Conservation (phyloP, 2,797 vertebrate genomes). For the Pelochelys cantorii region DNA sequence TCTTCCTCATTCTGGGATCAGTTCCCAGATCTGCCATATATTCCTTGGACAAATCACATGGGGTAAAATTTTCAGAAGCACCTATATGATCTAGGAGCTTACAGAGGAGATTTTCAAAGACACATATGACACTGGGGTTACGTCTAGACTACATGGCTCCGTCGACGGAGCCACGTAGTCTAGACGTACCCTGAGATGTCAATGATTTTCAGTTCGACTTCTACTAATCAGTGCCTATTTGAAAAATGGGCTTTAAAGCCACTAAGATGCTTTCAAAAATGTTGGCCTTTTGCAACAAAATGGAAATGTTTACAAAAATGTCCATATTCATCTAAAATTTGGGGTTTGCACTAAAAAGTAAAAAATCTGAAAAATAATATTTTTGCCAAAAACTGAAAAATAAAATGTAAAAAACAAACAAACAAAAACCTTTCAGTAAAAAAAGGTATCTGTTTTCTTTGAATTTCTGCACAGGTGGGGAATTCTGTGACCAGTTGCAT, state of each 20-base stretch:
- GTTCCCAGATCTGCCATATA: rapidly evolving
- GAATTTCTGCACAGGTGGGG: rapidly evolving
- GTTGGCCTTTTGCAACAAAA: not conserved
- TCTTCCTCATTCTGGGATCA: rapidly evolving
- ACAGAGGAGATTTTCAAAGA: not conserved
- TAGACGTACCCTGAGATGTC: too few relatives aligned
- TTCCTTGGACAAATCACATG: not conserved
- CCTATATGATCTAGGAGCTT: rapidly evolving
- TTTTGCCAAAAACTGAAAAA: not conserved
- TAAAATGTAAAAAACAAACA: not conserved
- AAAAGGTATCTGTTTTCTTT: not conserved
- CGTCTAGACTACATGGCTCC: too few relatives aligned
- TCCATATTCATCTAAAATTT: not conserved
- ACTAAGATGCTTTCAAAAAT: not conserved
- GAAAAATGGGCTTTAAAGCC: not conserved
- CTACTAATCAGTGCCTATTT: not conserved
- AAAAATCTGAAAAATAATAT: not conserved
- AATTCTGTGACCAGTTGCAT: not conserved
- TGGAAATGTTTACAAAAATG: not conserved
- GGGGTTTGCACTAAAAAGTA: not conserved
- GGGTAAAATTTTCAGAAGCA: not conserved
- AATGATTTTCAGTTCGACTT: not conserved
- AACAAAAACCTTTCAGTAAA: not conserved
- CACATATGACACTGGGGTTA: not conserved
- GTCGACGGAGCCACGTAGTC: too few relatives aligned